Evolutionary conservation across 2,113 vertebrate species (phyloP), one percentile per base, ranked within the genome.

Genomic region (Chroicocephalus ridibundus): DNA sequence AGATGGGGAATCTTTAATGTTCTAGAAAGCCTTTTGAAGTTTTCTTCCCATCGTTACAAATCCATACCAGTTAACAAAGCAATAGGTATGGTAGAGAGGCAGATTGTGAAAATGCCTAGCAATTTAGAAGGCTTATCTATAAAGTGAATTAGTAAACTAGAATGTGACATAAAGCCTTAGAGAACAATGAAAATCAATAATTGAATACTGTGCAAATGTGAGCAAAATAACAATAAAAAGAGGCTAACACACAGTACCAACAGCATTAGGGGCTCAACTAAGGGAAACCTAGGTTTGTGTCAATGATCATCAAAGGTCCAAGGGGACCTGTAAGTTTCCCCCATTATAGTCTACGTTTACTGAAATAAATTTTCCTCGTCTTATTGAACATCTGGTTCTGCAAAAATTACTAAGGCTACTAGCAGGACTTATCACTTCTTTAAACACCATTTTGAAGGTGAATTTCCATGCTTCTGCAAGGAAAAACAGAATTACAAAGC

Each of bases 121-220:
- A 91, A 88, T 88, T 93, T 88, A 57, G 69, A 93, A 78, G 44
- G 64, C 15, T 82, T 82, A 58, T 25, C 18, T 71, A 68, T 38
- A 88, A 93, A 78, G 52, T n/a, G 15, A 88, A 70, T 74, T 64
- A 69, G 64, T 90, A 86, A 71, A 75, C 11, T 38, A 79, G 44
- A 55, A 51, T 92, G 71, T 78, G 61, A 81, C 13, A 2, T 64
- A 81, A 81, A 71, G 13, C 3, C 32, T 82, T 55, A 78, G 47
- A 76, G 15, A 95, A 68, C 29, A 86, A 88, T 84, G 32, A 90
- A 88, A 94, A 93, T 94, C 80, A 75, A 54, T 82, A 93, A 66
- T 19, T 13, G 32, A 78, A 93, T 62, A 46, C 54, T 77, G 38
- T 87, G 51, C 29, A 88, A 90, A 74, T 83, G n/a, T 90, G 42